Conservation (phyloP, 2,888 invertebrate species). For the Fissipunctia ypsillon region DNA sequence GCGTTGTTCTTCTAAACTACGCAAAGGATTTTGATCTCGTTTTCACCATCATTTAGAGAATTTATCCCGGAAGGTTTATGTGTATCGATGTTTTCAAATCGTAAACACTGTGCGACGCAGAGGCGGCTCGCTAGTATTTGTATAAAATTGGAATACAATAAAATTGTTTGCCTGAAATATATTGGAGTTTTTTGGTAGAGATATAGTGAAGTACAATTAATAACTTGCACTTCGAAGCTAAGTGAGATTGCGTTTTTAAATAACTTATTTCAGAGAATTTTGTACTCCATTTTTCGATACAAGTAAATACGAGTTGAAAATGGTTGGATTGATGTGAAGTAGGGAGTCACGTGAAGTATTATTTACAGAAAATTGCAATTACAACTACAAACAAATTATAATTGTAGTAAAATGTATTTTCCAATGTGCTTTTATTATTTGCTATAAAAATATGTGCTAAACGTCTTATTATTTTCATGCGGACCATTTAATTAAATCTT, state of each 20-base stretch:
- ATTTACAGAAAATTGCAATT: background rate
- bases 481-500: background rate
- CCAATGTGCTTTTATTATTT: background rate
- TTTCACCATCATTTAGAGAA: background rate
- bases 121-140: background rate
- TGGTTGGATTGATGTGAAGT: background rate
- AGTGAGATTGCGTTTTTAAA: slow-evolving; percentile 3
- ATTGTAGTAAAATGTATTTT: background rate
- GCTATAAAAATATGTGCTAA: no score
- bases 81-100: background rate
- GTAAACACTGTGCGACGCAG: background rate
- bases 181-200: background rate
- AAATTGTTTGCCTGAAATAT: slow-evolving; percentile 18
- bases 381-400: background rate
- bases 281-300: background rate
- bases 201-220: background rate
- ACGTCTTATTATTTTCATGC: background rate
- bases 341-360: background rate
- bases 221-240: background rate
- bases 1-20: background rate
- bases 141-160: slow-evolving; percentile 3
- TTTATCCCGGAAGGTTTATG: background rate
- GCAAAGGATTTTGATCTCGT: background rate
- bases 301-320: slow-evolving; percentile 5
- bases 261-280: background rate